Evolutionary conservation across 2,797 vertebrate species (phyloP), one percentile per base, ranked within the genome.

Genomic region (Takifugu ocellatus): DNA sequence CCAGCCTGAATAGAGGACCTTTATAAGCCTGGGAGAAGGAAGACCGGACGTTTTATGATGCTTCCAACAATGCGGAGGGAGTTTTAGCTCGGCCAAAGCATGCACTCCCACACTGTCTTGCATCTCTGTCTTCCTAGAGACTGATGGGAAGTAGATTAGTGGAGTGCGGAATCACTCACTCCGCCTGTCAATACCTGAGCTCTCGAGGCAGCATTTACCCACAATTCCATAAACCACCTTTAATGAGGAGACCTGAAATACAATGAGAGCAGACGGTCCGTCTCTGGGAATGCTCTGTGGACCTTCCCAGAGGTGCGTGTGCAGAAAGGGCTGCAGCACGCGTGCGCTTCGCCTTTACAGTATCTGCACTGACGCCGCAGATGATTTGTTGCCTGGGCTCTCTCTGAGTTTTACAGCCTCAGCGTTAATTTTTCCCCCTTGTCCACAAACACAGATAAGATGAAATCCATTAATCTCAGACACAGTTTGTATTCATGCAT

Each of bases 311-410:
- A 39, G 3, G 36, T 39, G 36, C 36, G 49, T 39, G 27, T 29
- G 14, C 3, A 72, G 66, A 66, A 74, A 57, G 51, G 44, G 55
- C 65, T 42, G 67, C 59, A 25, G 59, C 6, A 5, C 8, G 49
- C 52, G 55, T 55, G 36, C 59, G 36, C 66, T 75, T 46, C 5
- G 74, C 69, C 59, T 78, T 66, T 83, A 75, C 77, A 70, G 45
- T 67, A 69, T 76, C 73, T 61, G 63, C 47, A 64, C 7, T 3
- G 31, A 77, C 36, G 68, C 65, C 66, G n/a, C 31, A 27, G 75
- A 76, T 84, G 83, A 86, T 88, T 87, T 84, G 84, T 79, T 53
- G 78, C 78, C 49, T 1, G 0, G 12, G 1, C 54, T 63, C 69
- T 79, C 82, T 82, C 53, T 29, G 73, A 66, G 76, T 81, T 84